These are phyloP conservation scores for Anadara kagoshimensis DNA, from an alignment of 1,140 invertebrate species.

Conservation along the genomic window DNA sequence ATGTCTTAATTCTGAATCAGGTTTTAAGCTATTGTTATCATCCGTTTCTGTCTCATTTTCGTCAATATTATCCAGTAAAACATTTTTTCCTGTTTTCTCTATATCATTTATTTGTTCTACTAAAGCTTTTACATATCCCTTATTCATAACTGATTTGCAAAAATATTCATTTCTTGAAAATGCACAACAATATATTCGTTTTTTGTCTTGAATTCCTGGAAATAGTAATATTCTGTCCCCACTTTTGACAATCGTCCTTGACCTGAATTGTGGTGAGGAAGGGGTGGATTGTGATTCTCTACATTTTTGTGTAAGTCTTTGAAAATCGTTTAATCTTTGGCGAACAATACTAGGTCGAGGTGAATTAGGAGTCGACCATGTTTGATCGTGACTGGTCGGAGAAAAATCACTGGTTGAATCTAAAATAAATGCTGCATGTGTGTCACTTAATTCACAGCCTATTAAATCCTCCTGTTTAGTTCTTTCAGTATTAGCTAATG, in stretches of 20 bases:
- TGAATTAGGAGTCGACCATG: slow-evolving; percentile 38
- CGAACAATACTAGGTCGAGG: slow-evolving; percentile 45
- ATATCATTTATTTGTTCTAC: slow-evolving; percentile 54
- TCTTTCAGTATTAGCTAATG: slow-evolving; percentile 13
- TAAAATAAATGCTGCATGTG: slow-evolving; percentile 1
- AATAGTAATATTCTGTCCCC: slow-evolving; percentile 3
- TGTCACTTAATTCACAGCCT: slow-evolving; percentile 2
- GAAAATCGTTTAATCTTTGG: slow-evolving; percentile 42
- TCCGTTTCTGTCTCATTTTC: not conserved
- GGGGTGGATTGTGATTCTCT: slow-evolving; percentile 4
- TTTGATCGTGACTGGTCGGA: not conserved
- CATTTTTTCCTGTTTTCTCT: too few species aligned
- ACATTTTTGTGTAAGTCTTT: slow-evolving; percentile 18
- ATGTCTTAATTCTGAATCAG: not conserved
- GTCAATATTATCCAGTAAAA: too few species aligned
- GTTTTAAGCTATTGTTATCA: slow-evolving; percentile 8
- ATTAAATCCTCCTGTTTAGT: slow-evolving; percentile 18
- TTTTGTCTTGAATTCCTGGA: slow-evolving; percentile 8
- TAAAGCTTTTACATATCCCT: slow-evolving; percentile 58
- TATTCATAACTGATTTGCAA: slow-evolving; percentile 50
- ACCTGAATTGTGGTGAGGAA: slow-evolving; percentile 11
- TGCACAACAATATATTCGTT: slow-evolving; percentile 15
- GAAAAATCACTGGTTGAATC: not conserved
- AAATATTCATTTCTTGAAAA: slow-evolving; percentile 46
- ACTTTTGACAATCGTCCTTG: not conserved